Evolutionary conservation across 2,888 invertebrate species (phyloP).

Genomic region (Orthonychiurus folsomi): DNA sequence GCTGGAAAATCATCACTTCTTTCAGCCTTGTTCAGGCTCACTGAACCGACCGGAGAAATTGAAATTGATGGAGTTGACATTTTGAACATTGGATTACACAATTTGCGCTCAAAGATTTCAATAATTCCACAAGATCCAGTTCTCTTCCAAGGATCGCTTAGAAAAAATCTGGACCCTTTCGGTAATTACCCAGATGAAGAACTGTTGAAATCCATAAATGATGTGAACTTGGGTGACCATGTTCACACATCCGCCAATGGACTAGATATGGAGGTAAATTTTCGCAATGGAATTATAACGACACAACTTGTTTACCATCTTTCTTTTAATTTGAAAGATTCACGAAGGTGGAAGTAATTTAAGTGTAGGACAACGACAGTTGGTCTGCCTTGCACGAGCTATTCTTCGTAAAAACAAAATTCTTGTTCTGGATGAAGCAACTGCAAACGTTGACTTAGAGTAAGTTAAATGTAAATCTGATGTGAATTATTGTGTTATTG

Average conservation of each 20-base stretch:
- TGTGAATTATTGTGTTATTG: no score
- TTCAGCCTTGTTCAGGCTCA: constrained; percentile 59
- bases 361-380: constrained; percentile 47
- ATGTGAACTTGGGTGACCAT: constrained; percentile 26
- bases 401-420: constrained; percentile 45
- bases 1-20: constrained; percentile 64
- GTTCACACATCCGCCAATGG: constrained; percentile 24
- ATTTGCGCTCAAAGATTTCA: constrained; percentile 30
- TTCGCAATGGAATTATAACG: not conserved
- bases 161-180: constrained; percentile 35
- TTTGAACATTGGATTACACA: constrained; percentile 41
- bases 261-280: constrained; percentile 25
- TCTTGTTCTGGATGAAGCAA: constrained; percentile 47
- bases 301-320: not conserved
- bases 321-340: no score
- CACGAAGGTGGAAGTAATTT: constrained; percentile 44
- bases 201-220: constrained; percentile 29
- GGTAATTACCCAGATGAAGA: constrained; percentile 23
- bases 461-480: no score
- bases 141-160: constrained; percentile 22
- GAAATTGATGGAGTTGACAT: constrained; percentile 56
- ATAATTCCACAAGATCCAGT: constrained; percentile 32
- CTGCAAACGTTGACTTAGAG: constrained; percentile 46
- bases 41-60: constrained; percentile 58
- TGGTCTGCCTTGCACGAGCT: constrained; percentile 47